Evolutionary conservation across 2,113 vertebrate species (phyloP), one percentile per base, ranked within the genome.

Genomic region (Chaetorhynchus papuensis): DNA sequence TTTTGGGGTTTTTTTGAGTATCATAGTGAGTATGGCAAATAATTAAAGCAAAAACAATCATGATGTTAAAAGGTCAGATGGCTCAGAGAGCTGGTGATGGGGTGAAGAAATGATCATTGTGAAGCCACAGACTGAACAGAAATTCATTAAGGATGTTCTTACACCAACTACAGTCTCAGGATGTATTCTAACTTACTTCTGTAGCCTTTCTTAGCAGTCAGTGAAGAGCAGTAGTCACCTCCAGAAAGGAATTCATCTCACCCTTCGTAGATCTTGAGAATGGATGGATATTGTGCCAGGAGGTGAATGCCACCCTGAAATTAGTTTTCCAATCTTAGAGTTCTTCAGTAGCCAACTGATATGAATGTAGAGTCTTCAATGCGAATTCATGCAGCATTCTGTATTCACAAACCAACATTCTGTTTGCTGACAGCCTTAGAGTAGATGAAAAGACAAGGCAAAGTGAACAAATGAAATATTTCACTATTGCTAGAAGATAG

Each of bases 381-480:
- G 35, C n/a, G 68, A 86, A 50, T 66, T 86, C 39, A 24, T 42
- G 27, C 63, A 90, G 28, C 59, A 54, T 66, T 94, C 68, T 75
- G 26, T 39, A 74, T 66, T 92, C 88, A 81, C 50, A 90, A 83
- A 68, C 44, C 52, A 71, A 22, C 4, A 0, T 21, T 90, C 18
- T 20, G 2, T 81, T 75, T 93, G 35, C 47, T 64, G 85, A 68
- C 92, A 89, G 56, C 49, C 21, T 75, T 52, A 88, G 72, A 83
- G 90, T 76, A 96, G 80, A 81, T 60, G 47, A 77, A 94, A 87
- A 90, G 75, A 86, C 82, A 86, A 63, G 50, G 41, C 35, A 88
- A 86, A 95, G 60, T 49, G 88, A 95, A 81, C 52, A 83, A 90
- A 90, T 88, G 24, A 75, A 90, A 83, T 88, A 90, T 74, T 94